Base-by-base conservation (phyloP, 2,888 invertebrate species). In the Spodoptera exigua region DNA sequence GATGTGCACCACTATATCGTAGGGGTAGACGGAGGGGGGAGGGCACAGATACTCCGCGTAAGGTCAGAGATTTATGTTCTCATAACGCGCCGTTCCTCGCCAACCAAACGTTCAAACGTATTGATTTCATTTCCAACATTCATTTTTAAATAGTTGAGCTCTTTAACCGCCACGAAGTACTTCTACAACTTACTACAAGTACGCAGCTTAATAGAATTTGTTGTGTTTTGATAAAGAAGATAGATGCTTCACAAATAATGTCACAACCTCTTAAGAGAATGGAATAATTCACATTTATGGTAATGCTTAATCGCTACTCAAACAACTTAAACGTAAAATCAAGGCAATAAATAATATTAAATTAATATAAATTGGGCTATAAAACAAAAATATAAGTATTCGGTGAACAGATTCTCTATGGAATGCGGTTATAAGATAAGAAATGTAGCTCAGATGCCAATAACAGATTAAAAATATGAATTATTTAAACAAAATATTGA, bases 51-150 rank as follows among this genome's bases (percentile, higher is more conserved):
- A 74, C 78, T 79, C 81, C 85, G 84, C 82, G 88, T 89, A 88
- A 88, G 86, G 84, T 87, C 81, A 76, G 86, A 89, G 91, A 93
- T 93, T 93, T 93, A 93, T 92, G 88, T 82, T 81, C 88, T 89
- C 92, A 90, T 93, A 93, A 92, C 87, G 86, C 82, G 85, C 85
- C 78, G 85, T 86, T 88, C 86, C 88, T 86, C 84, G 85, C 86
- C 80, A 80, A 82, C 84, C 82, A 87, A 89, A 87, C 87, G 88
- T 84, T 89, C 86, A 85, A 84, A 88, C 83, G 85, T 91, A 90
- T 92, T 87, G 91, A 90, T 92, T 91, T 90, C 87, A 89, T 90
- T 89, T 88, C 86, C 78, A 81, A 78, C 87, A 87, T 90, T 85
- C 82, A 91, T 88, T 90, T 90, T 91, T 89, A 88, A 89, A 84